phyloP scores from a whole-genome alignment of 2,113 vertebrate species.

The Otus sunia region DNA sequence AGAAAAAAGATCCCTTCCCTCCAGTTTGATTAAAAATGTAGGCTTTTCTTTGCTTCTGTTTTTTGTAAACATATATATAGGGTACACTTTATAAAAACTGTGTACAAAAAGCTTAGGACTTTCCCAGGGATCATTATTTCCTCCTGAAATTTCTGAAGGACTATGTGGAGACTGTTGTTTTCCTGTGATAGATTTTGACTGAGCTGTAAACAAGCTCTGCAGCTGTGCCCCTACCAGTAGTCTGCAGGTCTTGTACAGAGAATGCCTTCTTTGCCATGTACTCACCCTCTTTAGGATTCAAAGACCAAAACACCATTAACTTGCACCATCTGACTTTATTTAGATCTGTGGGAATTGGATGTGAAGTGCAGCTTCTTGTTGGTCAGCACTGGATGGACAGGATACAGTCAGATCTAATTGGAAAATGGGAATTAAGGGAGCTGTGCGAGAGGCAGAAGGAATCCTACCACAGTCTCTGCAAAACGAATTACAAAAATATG shows the following conservation, averaged over 20 bases:
- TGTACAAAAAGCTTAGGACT: not conserved
- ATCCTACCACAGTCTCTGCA: not conserved
- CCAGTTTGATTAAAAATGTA: not conserved
- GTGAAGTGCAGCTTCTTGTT: not conserved
- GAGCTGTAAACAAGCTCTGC: not conserved
- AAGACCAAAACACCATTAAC: not conserved
- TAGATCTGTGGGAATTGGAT: not conserved
- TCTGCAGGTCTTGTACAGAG: not conserved
- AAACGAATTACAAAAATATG: not conserved
- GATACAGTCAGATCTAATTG: not conserved
- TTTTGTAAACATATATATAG: not conserved
- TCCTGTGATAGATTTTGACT: not conserved
- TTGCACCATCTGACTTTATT: not conserved
- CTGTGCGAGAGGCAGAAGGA: not conserved
- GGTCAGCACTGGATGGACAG: not conserved
- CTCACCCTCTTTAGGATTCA: not conserved
- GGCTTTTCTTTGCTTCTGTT: not conserved
- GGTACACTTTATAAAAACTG: not conserved
- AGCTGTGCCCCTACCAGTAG: not conserved
- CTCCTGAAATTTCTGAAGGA: not conserved
- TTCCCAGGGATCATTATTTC: not conserved
- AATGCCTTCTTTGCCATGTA: not conserved
- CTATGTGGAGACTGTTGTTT: not conserved
- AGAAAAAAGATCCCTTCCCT: not conserved
- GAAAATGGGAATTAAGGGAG: not conserved